Evolutionary conservation across 2,113 vertebrate species (phyloP).

Genomic region (Oryzias woworae): DNA sequence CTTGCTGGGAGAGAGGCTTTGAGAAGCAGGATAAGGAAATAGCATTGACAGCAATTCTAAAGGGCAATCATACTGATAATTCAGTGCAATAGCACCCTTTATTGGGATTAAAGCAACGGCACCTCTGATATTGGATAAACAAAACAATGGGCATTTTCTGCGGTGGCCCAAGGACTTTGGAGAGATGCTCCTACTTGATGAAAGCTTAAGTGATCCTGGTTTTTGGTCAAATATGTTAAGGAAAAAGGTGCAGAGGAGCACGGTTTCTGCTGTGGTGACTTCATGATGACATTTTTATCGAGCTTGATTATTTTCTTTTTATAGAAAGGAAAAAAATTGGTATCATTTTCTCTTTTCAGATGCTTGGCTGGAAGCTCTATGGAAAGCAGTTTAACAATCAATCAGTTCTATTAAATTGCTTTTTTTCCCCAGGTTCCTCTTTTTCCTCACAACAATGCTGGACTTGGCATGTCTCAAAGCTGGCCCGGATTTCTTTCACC

Average conservation of each 20-base stretch:
- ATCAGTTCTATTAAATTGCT: no score
- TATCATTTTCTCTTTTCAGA: background rate
- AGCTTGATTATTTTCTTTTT: constrained; percentile 4
- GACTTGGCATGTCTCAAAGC: no score
- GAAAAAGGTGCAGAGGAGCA: constrained; percentile 12
- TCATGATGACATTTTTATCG: constrained; percentile 36
- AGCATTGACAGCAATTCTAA: constrained; percentile 73
- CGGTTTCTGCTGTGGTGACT: constrained; percentile 19
- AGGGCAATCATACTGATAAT: constrained; percentile 76
- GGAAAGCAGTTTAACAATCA: no score
- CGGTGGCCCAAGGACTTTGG: constrained; percentile 50
- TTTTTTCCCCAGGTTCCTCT: no score
- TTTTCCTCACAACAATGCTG: no score
- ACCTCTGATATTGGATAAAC: constrained; percentile 69
- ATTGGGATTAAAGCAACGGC: constrained; percentile 65
- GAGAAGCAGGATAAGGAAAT: constrained; percentile 67
- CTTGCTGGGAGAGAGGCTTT: constrained; percentile 63
- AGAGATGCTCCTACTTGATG: constrained; percentile 39
- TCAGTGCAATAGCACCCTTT: constrained; percentile 70
- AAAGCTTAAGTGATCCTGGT: constrained; percentile 25
- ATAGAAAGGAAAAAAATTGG: background rate
- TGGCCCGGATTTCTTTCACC: no score
- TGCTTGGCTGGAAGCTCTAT: background rate
- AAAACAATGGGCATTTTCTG: constrained; percentile 64
- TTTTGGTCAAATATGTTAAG: constrained; percentile 34